Evolutionary conservation across 1,140 invertebrate genomes (phyloP), one percentile per base, ranked within the genome.

Genomic region (Cryptotermes secundus): DNA sequence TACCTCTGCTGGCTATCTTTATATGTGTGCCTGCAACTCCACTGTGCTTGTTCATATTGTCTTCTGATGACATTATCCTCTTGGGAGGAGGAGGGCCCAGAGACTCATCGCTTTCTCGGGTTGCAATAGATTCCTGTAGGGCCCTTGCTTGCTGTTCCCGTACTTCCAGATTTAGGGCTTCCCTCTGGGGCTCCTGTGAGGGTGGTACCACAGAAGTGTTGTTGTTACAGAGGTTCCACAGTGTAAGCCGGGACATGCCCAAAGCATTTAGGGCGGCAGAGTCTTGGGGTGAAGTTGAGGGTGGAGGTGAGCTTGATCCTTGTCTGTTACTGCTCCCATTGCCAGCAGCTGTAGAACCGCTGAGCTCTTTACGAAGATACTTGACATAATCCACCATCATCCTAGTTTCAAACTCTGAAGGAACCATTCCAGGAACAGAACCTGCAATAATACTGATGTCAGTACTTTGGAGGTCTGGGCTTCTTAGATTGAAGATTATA

Each of bases 1-100:
- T 89, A 96, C 96, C 96, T 94, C 96, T 92, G 86, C 95, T 96
- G 85, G 95, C 94, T 86, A 98, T 97, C 91, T 97, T 98, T 86
- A 98, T 96, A 89, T 97, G 95, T 84, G 97, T 94, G 83, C 94
- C 95, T 81, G 91, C 91, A 49, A 92, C 90, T 0, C 86, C 86
- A 72, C 59, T 72, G 26, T 1, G 88, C 87, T 0, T 87, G 87
- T 72, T 88, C 38, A 86, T 86, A 87, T 89, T 88, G 31, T 91
- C 90, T 12, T 88, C 88, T 34, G 92, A 90, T 82, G 89, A 87
- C 16, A 90, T 90, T 86, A 91, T 89, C 86, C 93, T 92, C 89
- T 95, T 95, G 10, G 91, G 91, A 2, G 93, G 91, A 38, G 93
- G 92, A 14, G 92, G 90, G 2, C 85, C 85, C 31, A 92, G 88